Evolutionary conservation across 1,140 invertebrate genomes (phyloP), one percentile per base, ranked within the genome.

Genomic region (Tetramorium simillimum): DNA sequence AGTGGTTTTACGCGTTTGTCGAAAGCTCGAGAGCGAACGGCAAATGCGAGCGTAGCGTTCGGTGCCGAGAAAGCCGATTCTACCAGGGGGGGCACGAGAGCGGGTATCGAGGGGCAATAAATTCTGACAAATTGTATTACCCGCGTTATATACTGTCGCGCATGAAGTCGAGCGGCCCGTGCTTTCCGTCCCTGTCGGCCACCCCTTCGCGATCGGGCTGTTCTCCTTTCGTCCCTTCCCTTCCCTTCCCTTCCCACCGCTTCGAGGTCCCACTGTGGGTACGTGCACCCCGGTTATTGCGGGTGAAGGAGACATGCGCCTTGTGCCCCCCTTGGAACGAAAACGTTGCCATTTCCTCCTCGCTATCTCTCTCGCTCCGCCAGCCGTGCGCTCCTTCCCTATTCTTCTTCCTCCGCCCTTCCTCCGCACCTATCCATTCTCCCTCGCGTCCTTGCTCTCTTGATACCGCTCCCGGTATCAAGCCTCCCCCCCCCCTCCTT

Each of bases 71-170:
- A 91, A 92, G 88, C 89, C 88, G 92, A 93, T 93, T 92, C 87
- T 86, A 88, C 85, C n/a, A n/a, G 67, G 82, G 67, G 82, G 63
- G 46, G 49, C 51, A 51, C 60, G 72, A 28, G 72, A 28, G 43
- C 75, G 85, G 40, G 84, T 93, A 93, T 92, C 90, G 86, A 87
- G 84, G 67, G 85, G 88, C 91, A 91, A 93, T 93, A 93, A 93
- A 93, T 93, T 93, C 76, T 87, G 88, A 92, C 91, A 93, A 93
- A 93, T 93, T 92, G 91, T 92, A 93, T 93, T 93, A 92, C 91
- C 86, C 65, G 84, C 81, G 89, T 93, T 93, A 93, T 93, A 92
- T 93, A 93, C 91, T 91, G 91, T 92, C 88, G 91, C 88, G 88
- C 91, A 92, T 91, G 89, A 91, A 92, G 89, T 93, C 91, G 81